Conservation (phyloP, 2,797 vertebrate genomes). For the Anabacerthia variegaticeps region DNA sequence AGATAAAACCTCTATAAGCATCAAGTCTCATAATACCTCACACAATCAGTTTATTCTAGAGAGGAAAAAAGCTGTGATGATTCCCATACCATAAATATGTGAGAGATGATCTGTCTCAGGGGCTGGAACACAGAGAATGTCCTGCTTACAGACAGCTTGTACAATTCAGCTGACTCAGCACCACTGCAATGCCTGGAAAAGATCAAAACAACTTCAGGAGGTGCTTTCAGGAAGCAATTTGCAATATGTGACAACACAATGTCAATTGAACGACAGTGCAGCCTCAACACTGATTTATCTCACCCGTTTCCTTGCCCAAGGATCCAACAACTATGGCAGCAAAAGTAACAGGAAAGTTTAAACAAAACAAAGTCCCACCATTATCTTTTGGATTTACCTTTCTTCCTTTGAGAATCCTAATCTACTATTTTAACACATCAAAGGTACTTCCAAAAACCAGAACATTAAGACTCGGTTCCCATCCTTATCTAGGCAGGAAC, state of each 20-base stretch:
- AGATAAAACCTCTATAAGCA: not conserved
- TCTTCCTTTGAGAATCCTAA: not conserved
- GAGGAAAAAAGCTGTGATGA: not conserved
- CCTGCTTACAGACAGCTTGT: not conserved
- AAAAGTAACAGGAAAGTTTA: not conserved
- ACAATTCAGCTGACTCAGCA: not conserved
- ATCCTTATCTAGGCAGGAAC: not conserved
- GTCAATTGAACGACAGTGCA: not conserved
- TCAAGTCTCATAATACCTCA: not conserved
- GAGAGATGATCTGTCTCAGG: not conserved
- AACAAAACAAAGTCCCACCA: not conserved
- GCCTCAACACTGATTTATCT: not conserved
- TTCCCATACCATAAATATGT: too few species aligned
- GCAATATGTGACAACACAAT: not conserved
- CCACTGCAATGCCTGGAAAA: not conserved
- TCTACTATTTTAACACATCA: not conserved
- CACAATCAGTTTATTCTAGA: not conserved
- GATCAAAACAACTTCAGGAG: not conserved
- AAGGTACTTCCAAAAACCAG: not conserved
- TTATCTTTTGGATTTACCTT: not conserved
- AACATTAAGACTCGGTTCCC: not conserved
- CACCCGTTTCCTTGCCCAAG: not conserved
- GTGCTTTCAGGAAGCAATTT: not conserved
- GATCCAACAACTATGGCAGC: not conserved
- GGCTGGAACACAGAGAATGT: not conserved